phyloP scores from a whole-genome alignment of 2,888 invertebrate species.

The Lycocerus yunnanus region DNA sequence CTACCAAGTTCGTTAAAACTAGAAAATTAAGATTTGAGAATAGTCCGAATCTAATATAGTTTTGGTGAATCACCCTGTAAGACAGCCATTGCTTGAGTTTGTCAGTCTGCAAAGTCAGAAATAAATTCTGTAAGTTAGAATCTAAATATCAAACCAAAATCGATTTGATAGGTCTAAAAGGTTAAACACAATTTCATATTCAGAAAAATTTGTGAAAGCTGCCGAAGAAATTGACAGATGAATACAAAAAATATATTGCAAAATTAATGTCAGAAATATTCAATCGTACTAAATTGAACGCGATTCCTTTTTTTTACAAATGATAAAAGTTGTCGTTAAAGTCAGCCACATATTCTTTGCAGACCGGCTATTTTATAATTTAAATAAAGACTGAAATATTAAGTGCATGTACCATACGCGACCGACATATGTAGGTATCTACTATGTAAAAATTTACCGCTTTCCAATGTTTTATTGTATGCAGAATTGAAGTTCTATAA shows the following conservation, averaged over 20 bases:
- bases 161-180: neutral
- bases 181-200: neutral
- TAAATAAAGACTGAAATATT: neutral
- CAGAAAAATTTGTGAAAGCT: neutral
- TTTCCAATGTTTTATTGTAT: no score
- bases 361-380: neutral
- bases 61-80: neutral
- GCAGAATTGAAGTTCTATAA: no score
- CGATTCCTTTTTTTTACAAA: neutral
- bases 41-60: no score
- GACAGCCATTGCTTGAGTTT: neutral
- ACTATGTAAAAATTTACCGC: no score
- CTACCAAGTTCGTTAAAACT: no score
- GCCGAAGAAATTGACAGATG: neutral
- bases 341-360: neutral
- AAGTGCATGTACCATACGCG: no score
- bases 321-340: neutral
- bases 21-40: no score
- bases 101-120: neutral
- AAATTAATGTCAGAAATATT: neutral
- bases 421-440: no score
- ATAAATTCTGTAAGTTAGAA: neutral
- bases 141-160: neutral
- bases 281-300: neutral
- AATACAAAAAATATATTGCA: neutral